Evolutionary conservation across 1,140 invertebrate genomes (phyloP).

Genomic region (Drosophila rhopaloa): DNA sequence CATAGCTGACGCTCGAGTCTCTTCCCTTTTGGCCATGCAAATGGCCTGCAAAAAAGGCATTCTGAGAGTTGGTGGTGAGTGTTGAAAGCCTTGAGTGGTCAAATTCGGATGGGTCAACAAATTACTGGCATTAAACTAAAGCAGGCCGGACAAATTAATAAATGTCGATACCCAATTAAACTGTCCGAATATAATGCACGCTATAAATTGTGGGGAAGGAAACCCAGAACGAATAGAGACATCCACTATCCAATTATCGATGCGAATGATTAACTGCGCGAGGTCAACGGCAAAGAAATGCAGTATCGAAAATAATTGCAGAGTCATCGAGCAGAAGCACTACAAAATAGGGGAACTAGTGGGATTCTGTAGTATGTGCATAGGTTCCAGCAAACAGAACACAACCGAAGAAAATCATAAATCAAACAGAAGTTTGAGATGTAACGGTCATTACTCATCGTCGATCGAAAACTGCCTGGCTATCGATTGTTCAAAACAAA

Average conservation of each 20-base stretch:
- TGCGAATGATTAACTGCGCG: conserved; percentile 46
- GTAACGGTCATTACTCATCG: conserved; percentile 1
- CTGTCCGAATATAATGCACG: conserved; percentile 71
- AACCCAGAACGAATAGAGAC: conserved; percentile 58
- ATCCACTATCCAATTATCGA: conserved; percentile 58
- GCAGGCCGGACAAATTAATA: conserved; percentile 64
- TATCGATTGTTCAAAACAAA: background rate
- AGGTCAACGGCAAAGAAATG: conserved; percentile 43
- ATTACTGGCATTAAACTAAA: conserved; percentile 44
- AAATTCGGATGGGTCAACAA: conserved; percentile 38
- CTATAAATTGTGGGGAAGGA: conserved; percentile 58
- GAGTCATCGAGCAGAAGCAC: conserved; percentile 20
- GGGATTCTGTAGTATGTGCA: background rate
- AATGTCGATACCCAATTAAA: conserved; percentile 79
- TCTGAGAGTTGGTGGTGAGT: conserved; percentile 20
- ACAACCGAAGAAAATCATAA: background rate
- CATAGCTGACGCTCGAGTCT: conserved; percentile 22
- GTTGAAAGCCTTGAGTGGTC: conserved; percentile 69
- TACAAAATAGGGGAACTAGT: conserved; percentile 2
- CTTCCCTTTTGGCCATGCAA: conserved; percentile 22
- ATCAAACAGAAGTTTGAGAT: background rate
- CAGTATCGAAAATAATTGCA: conserved; percentile 52
- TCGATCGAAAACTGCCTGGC: background rate
- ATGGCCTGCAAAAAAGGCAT: conserved; percentile 14
- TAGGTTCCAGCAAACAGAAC: background rate